These are phyloP conservation scores for Zelleria hepariella DNA, from an alignment of 2,888 invertebrate species.

Conservation along the genomic window DNA sequence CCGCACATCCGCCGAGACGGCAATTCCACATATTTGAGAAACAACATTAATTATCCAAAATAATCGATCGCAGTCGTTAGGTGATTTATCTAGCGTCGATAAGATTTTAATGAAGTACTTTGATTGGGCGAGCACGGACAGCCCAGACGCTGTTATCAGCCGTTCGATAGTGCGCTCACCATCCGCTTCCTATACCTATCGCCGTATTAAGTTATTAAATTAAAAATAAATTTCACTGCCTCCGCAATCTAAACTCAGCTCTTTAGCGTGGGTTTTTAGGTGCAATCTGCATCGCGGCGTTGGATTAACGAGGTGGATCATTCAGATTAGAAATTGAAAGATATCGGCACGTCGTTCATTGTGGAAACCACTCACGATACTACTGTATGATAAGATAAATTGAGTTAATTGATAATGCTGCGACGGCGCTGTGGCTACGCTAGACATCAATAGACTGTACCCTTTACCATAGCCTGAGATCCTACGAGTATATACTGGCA, in stretches of 20 bases:
- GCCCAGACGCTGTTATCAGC: constrained; percentile 51
- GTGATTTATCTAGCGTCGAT: constrained; percentile 71
- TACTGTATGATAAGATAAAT: constrained; percentile 66
- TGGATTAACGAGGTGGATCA: constrained; percentile 67
- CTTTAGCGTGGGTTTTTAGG: constrained; percentile 24
- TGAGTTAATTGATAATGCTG: constrained; percentile 58
- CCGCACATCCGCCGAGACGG: neutral
- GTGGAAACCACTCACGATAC: constrained; percentile 68
- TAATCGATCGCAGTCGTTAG: constrained; percentile 69
- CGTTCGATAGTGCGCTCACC: constrained; percentile 39
- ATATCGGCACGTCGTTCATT: constrained; percentile 70
- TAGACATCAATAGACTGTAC: neutral
- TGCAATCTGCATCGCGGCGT: constrained; percentile 22
- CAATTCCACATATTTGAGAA: constrained; percentile 3
- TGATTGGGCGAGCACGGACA: constrained; percentile 66
- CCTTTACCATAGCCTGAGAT: too few species aligned
- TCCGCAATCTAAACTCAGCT: constrained; percentile 28
- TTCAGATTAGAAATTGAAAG: constrained; percentile 68
- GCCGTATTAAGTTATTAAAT: constrained; percentile 68
- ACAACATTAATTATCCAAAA: constrained; percentile 61
- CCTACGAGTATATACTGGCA: too few species aligned
- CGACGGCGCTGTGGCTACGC: constrained; percentile 40
- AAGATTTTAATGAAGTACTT: constrained; percentile 73
- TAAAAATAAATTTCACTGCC: constrained; percentile 44
- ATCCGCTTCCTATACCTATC: constrained; percentile 62